Conservation (phyloP, 2,797 vertebrate species). For the Scomberomorus guttatus region DNA sequence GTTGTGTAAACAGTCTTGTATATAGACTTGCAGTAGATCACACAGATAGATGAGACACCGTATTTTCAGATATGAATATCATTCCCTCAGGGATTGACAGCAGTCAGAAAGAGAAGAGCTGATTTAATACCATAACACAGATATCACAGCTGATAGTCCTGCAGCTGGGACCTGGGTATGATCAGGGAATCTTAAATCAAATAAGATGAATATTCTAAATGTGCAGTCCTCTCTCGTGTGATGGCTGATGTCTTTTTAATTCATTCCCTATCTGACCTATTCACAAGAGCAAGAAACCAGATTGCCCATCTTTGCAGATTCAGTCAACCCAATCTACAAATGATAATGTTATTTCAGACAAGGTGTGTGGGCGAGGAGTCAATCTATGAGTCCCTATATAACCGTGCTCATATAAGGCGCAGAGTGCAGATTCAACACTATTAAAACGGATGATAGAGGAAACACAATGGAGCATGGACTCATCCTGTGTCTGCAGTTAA, state of each 20-base stretch:
- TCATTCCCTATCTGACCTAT: constrained; percentile 69
- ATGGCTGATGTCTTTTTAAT: constrained; percentile 75
- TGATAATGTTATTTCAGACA: constrained; percentile 75
- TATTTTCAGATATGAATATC: constrained; percentile 45
- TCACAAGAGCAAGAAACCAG: constrained; percentile 55
- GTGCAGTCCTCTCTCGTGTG: constrained; percentile 51
- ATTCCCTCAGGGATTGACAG: constrained; percentile 38
- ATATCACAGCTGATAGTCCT: constrained; percentile 48
- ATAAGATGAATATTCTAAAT: constrained; percentile 63
- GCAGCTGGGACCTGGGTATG: constrained; percentile 59
- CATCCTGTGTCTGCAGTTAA: constrained; percentile 38
- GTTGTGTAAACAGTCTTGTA: constrained; percentile 8
- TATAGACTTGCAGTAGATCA: constrained; percentile 17
- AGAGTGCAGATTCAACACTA: constrained; percentile 56
- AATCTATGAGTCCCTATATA: constrained; percentile 64
- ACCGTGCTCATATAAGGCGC: constrained; percentile 40
- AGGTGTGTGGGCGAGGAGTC: constrained; percentile 63
- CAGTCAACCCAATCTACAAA: constrained; percentile 70
- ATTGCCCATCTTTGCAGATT: constrained; percentile 61
- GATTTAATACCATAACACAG: constrained; percentile 63
- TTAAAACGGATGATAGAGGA: constrained; percentile 55
- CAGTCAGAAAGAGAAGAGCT: constrained; percentile 58
- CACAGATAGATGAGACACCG: constrained; percentile 35
- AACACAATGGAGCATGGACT: constrained; percentile 52
- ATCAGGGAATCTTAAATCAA: constrained; percentile 57